phyloP scores from a whole-genome alignment of 2,113 vertebrate species.

The Perca flavescens region DNA sequence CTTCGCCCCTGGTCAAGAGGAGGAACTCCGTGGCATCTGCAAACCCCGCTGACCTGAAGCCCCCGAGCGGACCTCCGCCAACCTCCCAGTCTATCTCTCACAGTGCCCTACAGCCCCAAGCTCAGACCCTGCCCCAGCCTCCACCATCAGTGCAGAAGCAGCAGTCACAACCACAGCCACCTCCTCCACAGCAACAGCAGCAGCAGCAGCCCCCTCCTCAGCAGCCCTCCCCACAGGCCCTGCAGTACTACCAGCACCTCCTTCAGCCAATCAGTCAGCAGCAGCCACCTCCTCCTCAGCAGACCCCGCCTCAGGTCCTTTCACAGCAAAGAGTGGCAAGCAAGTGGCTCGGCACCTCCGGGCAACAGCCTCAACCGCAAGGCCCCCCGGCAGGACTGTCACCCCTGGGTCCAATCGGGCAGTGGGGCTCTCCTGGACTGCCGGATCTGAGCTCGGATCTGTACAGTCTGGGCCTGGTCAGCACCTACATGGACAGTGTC shows the following conservation, averaged over 20 bases:
- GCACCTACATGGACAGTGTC: slow-evolving; percentile 98
- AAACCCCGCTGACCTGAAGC: slow-evolving; percentile 90
- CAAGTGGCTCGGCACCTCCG: slow-evolving; percentile 90
- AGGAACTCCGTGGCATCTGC: slow-evolving; percentile 93
- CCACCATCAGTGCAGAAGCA: slow-evolving; percentile 75
- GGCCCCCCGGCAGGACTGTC: slow-evolving; percentile 89
- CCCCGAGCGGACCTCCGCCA: slow-evolving; percentile 84
- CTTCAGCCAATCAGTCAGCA: slow-evolving; percentile 91
- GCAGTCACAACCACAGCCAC: slow-evolving; percentile 74
- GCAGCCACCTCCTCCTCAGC: slow-evolving; percentile 79
- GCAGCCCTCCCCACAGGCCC: slow-evolving; percentile 88
- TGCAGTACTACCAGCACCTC: slow-evolving; percentile 95
- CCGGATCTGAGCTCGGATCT: slow-evolving; percentile 95
- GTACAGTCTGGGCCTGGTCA: slow-evolving; percentile 97
- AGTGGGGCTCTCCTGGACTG: slow-evolving; percentile 91
- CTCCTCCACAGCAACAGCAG: slow-evolving; percentile 78
- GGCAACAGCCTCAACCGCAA: slow-evolving; percentile 85
- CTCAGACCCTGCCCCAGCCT: slow-evolving; percentile 80
- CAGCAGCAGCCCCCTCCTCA: slow-evolving; percentile 79
- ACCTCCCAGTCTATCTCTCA: slow-evolving; percentile 87
- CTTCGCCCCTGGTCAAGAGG: slow-evolving; percentile 93
- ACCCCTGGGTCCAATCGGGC: slow-evolving; percentile 88
- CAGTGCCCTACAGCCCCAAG: slow-evolving; percentile 83
- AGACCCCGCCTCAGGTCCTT: slow-evolving; percentile 80
- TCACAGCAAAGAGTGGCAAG: slow-evolving; percentile 85